A percentile compares a stretch with the other conserved stretches of the same genome.
Conservation (phyloP, 2,888 invertebrate genomes). For the Globia sparganii region DNA sequence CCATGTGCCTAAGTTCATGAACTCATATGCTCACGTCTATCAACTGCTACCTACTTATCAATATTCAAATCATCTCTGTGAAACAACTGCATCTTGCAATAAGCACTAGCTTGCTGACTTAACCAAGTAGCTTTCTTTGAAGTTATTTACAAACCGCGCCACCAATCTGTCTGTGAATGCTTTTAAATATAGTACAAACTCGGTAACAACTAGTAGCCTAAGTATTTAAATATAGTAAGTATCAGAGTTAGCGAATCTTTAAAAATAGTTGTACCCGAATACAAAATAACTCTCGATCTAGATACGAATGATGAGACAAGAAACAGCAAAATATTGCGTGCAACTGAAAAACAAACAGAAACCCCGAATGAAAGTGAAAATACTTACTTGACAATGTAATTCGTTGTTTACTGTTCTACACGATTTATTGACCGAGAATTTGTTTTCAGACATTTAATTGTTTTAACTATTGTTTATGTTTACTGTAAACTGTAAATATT, state of each 20-base stretch:
- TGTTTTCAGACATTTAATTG: constrained; percentile 33
- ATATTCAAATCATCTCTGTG: constrained; percentile 3
- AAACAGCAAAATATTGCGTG: constrained; percentile 31
- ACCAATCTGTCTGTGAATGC: constrained; percentile 47
- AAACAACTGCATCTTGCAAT: constrained; percentile 23
- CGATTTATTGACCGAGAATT: constrained; percentile 38
- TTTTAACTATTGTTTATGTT: constrained; percentile 37
- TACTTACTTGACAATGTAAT: constrained; percentile 60
- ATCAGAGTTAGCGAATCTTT: constrained; percentile 30
- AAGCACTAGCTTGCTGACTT: constrained; percentile 20
- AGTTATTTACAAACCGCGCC: constrained; percentile 28
- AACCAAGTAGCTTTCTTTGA: constrained; percentile 31
- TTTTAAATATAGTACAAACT: constrained; percentile 43
- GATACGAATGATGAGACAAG: constrained; percentile 26
- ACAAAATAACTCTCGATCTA: constrained; percentile 27
- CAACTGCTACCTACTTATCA: background rate
- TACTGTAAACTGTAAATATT: constrained; percentile 27
- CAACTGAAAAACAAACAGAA: constrained; percentile 49
- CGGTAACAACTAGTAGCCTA: constrained; percentile 19
- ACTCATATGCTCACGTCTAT: constrained; percentile 9
- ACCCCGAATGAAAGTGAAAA: constrained; percentile 44
- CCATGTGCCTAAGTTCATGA: constrained; percentile 32
- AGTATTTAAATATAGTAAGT: constrained; percentile 28
- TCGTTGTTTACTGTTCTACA: constrained; percentile 45
- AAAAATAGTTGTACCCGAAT: constrained; percentile 39